Conservation (phyloP, 2,113 vertebrate species). For the Piprites chloris region DNA sequence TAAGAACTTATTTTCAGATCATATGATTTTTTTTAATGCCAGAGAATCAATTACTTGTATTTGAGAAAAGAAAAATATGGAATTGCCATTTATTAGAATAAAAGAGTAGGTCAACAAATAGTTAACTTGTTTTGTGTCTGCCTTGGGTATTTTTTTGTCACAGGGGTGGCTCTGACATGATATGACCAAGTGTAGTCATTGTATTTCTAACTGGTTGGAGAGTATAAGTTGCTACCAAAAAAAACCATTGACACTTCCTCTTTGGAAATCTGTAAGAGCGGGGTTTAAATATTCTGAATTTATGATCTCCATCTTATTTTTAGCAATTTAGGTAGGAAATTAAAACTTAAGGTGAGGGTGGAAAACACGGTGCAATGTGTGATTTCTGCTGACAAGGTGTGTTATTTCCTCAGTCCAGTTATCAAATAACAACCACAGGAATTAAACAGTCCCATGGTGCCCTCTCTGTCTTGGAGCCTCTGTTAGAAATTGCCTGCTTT, state of each 20-base stretch:
- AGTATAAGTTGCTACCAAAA: not conserved
- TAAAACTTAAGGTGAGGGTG: not conserved
- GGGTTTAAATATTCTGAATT: not conserved
- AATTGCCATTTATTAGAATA: not conserved
- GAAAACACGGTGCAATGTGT: not conserved
- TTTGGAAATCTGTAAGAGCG: not conserved
- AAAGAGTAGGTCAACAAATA: not conserved
- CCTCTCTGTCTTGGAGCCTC: not conserved
- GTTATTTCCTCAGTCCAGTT: not conserved
- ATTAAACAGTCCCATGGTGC: not conserved
- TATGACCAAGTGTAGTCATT: not conserved
- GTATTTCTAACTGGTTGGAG: not conserved
- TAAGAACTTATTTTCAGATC: not conserved
- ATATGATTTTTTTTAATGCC: not conserved
- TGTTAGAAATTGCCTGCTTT: not conserved
- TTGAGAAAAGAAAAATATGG: not conserved
- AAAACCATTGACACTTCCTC: not conserved
- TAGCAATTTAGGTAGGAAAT: not conserved
- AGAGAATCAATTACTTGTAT: not conserved
- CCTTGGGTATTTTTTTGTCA: not conserved
- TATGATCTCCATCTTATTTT: not conserved
- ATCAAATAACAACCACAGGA: not conserved
- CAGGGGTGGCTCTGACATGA: not conserved
- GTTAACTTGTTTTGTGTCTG: not conserved
- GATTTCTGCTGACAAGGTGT: not conserved